Percentiles rank a stretch among this genome's conserved stretches.
These are phyloP conservation scores for Drosophila bocki DNA, from an alignment of 1,140 invertebrate species.

Conservation along the genomic window DNA sequence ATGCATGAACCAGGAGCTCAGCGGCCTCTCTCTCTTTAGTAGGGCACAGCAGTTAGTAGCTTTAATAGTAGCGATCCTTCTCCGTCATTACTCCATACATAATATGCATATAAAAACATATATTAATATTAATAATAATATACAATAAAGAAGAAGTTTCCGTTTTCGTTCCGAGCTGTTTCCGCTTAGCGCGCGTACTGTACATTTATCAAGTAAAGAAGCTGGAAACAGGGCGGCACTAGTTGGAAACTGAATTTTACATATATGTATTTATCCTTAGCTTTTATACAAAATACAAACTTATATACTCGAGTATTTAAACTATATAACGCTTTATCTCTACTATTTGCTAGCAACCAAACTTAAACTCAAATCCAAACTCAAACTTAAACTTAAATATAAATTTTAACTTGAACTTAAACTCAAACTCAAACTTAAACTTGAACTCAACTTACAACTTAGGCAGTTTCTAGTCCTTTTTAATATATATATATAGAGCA, in stretches of 20 bases:
- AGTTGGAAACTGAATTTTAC: constrained; percentile 25
- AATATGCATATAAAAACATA: constrained; percentile 38
- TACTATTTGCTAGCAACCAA: constrained; percentile 53
- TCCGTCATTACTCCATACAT: constrained; percentile 49
- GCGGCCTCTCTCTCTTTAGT: constrained; percentile 17
- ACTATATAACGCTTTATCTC: constrained; percentile 62
- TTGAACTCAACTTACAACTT: constrained; percentile 25
- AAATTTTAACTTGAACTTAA: constrained; percentile 17
- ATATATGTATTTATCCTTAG: constrained; percentile 39
- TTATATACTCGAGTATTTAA: constrained; percentile 36
- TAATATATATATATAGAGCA: constrained; percentile 30
- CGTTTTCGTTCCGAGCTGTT: constrained; percentile 13
- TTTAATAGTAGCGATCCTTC: constrained; percentile 27
- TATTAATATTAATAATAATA: constrained; percentile 7
- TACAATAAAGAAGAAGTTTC: constrained; percentile 11
- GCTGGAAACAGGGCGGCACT: constrained; percentile 13
- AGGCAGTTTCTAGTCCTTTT: constrained; percentile 44
- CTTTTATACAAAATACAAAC: constrained; percentile 28
- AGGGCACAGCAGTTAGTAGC: constrained; percentile 36
- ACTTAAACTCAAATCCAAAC: constrained; percentile 1
- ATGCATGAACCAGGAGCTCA: constrained; percentile 16
- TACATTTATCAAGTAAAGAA: not conserved
- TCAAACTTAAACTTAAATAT: not conserved
- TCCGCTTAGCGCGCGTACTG: constrained; percentile 4
- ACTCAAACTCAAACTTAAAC: constrained; percentile 1